These are phyloP conservation scores for Coregonus ussuriensis DNA, from an alignment of 2,797 vertebrate species.

Conservation along the genomic window DNA sequence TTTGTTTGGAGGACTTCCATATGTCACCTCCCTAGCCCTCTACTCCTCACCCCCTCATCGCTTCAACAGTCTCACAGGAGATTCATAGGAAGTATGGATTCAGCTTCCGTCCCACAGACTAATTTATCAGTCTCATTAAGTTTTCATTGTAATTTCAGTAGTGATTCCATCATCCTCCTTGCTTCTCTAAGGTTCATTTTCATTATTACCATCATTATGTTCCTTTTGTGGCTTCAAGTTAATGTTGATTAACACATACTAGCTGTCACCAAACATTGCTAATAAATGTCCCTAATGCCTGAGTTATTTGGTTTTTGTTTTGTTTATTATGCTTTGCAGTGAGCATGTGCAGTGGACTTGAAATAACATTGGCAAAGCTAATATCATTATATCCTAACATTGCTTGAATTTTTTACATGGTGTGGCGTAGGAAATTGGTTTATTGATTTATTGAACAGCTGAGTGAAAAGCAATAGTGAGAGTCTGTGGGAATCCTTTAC, in stretches of 20 bases:
- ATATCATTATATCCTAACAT: conserved; percentile 18
- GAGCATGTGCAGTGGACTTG: neutral
- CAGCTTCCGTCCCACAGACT: neutral
- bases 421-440: conserved; percentile 40
- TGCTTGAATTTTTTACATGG: conserved; percentile 13
- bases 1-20: conserved; percentile 6
- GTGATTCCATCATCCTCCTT: neutral
- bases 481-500: conserved; percentile 31
- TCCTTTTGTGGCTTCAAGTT: neutral
- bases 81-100: neutral
- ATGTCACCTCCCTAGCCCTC: conserved; percentile 15
- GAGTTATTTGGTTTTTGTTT: neutral
- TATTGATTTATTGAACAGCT: conserved; percentile 59
- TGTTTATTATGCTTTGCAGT: neutral
- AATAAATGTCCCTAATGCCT: neutral
- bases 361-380: conserved; percentile 28
- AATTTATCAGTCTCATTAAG: neutral
- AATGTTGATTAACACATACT: neutral
- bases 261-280: neutral
- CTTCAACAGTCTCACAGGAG: neutral
- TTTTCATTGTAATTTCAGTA: neutral
- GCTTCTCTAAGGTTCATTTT: neutral
- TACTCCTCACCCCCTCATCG: neutral
- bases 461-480: conserved; percentile 49
- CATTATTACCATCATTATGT: neutral